A percentile compares a stretch with the other conserved stretches of the same genome.
These are phyloP conservation scores for Zygogramma bicolorata DNA, from an alignment of 2,888 invertebrate genomes.

Conservation along the genomic window DNA sequence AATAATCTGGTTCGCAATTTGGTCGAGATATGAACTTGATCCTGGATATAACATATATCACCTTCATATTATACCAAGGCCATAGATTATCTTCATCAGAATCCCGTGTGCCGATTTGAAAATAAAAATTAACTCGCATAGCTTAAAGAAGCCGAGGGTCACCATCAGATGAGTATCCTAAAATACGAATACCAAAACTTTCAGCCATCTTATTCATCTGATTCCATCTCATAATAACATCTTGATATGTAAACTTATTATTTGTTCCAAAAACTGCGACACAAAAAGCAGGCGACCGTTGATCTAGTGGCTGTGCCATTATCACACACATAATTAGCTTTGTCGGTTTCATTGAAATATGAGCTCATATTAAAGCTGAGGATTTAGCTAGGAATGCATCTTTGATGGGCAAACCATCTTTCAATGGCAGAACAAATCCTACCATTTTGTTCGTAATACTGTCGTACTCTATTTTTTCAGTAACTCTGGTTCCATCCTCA, in stretches of 20 bases:
- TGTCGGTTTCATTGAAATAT: conserved; percentile 32
- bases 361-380: conserved; percentile 36
- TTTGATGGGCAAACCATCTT: conserved; percentile 38
- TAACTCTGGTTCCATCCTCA: conserved; percentile 47
- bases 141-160: conserved; percentile 35
- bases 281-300: conserved; percentile 39
- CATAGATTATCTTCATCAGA: background rate
- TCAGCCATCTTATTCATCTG: conserved; percentile 23
- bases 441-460: conserved; percentile 46
- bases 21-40: conserved; percentile 29
- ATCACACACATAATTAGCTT: conserved; percentile 41
- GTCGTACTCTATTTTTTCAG: conserved; percentile 46
- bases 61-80: background rate
- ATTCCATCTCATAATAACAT: conserved; percentile 41
- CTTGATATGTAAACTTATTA: conserved; percentile 42
- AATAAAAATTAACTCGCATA: conserved; percentile 24
- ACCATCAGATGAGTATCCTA: conserved; percentile 38
- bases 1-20: conserved; percentile 18
- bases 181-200: conserved; percentile 17
- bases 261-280: conserved; percentile 43
- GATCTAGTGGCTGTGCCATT: conserved; percentile 43
- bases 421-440: conserved; percentile 46
- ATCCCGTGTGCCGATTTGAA: background rate
- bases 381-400: conserved; percentile 42
- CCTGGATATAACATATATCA: conserved; percentile 27